Evolutionary conservation across 2,888 invertebrate species (phyloP), one percentile per base, ranked within the genome.

Genomic region (Frankliniella fusca): DNA sequence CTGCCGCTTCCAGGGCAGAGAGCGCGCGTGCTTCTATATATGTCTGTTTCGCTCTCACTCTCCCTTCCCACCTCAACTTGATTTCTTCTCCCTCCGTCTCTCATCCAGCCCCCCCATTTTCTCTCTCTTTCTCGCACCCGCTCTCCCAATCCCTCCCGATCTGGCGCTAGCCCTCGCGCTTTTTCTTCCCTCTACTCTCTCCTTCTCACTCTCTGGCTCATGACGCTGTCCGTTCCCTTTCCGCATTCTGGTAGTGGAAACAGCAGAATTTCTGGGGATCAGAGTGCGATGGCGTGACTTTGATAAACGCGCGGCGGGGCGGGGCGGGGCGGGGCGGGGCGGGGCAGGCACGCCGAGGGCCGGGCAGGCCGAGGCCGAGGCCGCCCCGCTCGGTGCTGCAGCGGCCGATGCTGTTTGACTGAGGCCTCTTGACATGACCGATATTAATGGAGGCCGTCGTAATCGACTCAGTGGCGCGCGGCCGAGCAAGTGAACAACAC

Each of bases 291-390:
- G 70, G 23, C 70, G 27, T 76, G 70, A 76, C 70, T 76, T 76
- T 76, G 70, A 76, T 76, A 76, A 76, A 76, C 70, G 70, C 70
- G 27, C 27, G 23, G n/a, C n/a, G n/a, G n/a, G 54, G 54, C 54
- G 54, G 54, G 54, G 54, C 54, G 70, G 70, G 70, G 70, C 70
- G n/a, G 8, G 70, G n/a, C 65, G 65, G n/a, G 65, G 65, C 65
- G 11, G 65, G 3, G 65, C n/a, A n/a, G n/a, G n/a, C n/a, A n/a
- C n/a, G n/a, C n/a, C n/a, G n/a, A n/a, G n/a, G n/a, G n/a, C n/a
- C 50, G 50, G 50, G 10, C 10, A 12, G 10, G 50, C 50, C 10
- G 50, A 50, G 50, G 50, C 54, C 54, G 54, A 54, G 1, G 54
- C 54, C 50, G 15, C 2, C 12, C 15, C 54, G 54, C 54, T 11